Conservation (phyloP, 2,888 invertebrate genomes). For the Noctua janthe region DNA sequence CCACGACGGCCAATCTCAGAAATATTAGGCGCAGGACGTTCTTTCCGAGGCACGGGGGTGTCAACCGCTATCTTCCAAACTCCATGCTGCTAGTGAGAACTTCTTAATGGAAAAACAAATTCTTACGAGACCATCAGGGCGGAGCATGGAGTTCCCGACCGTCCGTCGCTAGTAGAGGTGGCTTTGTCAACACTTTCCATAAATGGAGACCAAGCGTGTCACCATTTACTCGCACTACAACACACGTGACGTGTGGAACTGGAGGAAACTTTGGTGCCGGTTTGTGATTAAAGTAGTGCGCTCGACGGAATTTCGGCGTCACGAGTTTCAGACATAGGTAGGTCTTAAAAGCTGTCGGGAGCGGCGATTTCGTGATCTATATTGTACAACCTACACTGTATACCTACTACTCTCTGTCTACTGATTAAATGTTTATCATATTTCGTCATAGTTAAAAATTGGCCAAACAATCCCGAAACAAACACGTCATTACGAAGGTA, state of each 20-base stretch:
- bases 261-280: background rate
- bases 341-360: background rate
- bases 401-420: too few relatives aligned
- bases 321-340: background rate
- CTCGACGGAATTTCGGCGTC: background rate
- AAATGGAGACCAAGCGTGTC: background rate
- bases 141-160: background rate
- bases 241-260: background rate
- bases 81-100: background rate
- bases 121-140: background rate
- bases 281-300: background rate
- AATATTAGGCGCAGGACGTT: background rate
- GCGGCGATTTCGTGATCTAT: background rate
- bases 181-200: background rate
- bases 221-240: background rate
- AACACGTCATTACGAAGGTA: background rate
- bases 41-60: background rate
- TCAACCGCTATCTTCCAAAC: background rate
- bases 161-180: too few relatives aligned
- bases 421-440: background rate
- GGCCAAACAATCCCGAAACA: background rate
- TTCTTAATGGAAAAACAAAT: background rate
- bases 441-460: background rate
- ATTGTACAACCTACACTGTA: background rate
- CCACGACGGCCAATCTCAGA: background rate